Evolutionary conservation across 2,113 vertebrate species (phyloP).

Genomic region (Steatornis caripensis): DNA sequence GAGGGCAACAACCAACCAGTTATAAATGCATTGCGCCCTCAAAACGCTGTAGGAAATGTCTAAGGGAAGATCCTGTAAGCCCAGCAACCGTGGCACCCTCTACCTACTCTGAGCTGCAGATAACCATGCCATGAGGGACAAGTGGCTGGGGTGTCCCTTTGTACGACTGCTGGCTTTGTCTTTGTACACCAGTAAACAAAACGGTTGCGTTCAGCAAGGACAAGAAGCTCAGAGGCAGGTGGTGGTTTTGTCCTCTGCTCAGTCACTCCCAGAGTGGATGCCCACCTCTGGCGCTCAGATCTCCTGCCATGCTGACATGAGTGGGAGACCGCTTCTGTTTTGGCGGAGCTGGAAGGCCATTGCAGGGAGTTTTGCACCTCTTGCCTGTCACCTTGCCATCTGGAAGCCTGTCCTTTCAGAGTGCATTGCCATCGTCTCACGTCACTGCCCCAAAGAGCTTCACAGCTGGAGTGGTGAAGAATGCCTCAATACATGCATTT

Average conservation of each 20-base stretch:
- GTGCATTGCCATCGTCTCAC: neutral
- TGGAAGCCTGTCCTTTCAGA: neutral
- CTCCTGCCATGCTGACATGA: neutral
- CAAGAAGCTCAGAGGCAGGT: neutral
- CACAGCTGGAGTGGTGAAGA: neutral
- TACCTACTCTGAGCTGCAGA: neutral
- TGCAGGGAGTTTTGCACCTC: neutral
- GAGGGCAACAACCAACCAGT: neutral
- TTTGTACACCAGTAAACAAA: neutral
- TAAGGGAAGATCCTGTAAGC: neutral
- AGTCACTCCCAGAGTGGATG: neutral
- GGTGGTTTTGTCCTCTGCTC: neutral
- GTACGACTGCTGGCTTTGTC: neutral
- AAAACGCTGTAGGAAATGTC: neutral
- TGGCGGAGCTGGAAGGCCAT: neutral
- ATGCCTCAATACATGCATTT: neutral
- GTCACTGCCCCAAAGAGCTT: neutral
- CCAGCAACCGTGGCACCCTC: accelerated
- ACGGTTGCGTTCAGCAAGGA: neutral
- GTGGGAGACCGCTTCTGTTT: neutral
- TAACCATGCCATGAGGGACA: accelerated
- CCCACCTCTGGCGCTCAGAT: neutral
- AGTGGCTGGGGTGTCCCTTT: neutral
- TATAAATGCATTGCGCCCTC: neutral
- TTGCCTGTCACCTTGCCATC: neutral